Evolutionary conservation across 2,888 invertebrate species (phyloP), one percentile per base, ranked within the genome.

Genomic region (Rhodophaea formosa): DNA sequence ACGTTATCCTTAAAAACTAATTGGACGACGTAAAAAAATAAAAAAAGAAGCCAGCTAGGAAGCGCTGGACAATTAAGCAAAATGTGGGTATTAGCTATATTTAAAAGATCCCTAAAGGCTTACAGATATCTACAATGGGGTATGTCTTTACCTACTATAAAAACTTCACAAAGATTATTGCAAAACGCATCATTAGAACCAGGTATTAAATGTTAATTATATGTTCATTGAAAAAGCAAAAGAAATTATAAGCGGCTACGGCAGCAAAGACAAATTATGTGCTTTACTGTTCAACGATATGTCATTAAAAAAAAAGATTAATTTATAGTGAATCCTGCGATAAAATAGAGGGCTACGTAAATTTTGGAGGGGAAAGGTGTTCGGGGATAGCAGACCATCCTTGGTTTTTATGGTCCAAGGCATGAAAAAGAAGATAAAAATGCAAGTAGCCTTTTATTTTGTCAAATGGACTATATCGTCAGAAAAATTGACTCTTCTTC

Each of bases 71-170:
- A 10, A 46, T 15, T 2, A 39, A 35, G 14, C 15, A 58, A 58
- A 53, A 35, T 45, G 7, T 42, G 32, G 6, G 17, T 12, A n/a
- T 56, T 54, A 14, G 10, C 12, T 10, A 59, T 62, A 8, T 61
- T 54, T 47, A 63, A 63, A 43, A 35, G 56, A 35, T 63, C 61
- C 8, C 61, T 59, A 16, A 59, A 53, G 45, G 32, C 56, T 23
- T 59, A 63, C 15, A 12, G 61, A 7, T 53, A 56, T 52, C 30
- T 63, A 15, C 15, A 43, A 45, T 39, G 39, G 10, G 29, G 15
- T 7, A 45, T 62, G 42, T 17, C 60, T 15, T n/a, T 62, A 16
- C 60, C 62, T 12, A 60, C 56, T 16, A 12, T 32, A 5, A 39
- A 45, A 43, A 60, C 60, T 10, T 7, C 60, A 6, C 55, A 59